Conservation (phyloP, 2,888 invertebrate species). For the Zaprionus bogoriensis region DNA sequence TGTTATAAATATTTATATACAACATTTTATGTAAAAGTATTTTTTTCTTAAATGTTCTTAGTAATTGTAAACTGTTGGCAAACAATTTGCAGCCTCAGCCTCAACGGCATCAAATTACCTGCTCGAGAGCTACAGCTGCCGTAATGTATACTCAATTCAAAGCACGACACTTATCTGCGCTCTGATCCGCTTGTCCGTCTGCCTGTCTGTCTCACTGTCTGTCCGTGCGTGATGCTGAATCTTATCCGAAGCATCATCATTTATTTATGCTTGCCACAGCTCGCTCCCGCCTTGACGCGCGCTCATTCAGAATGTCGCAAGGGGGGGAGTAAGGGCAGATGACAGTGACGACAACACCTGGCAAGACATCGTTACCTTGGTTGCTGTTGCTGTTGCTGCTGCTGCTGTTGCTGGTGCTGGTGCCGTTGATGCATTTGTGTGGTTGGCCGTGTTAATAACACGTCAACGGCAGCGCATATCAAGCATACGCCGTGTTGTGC, state of each 20-base stretch:
- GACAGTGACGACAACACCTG: constrained; percentile 53
- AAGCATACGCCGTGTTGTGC: constrained; percentile 59
- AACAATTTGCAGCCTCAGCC: too few species aligned
- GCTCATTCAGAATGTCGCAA: constrained; percentile 1
- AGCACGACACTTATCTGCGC: constrained; percentile 16
- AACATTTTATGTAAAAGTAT: too few species aligned
- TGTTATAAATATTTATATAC: too few species aligned
- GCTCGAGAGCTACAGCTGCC: neutral
- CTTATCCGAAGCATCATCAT: constrained; percentile 69
- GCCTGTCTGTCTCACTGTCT: constrained; percentile 28
- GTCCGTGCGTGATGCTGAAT: constrained; percentile 53
- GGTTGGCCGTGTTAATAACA: constrained; percentile 70
- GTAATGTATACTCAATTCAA: constrained; percentile 11
- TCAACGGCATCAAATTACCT: too few species aligned
- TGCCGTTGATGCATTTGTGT: constrained; percentile 49
- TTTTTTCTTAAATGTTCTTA: too few species aligned
- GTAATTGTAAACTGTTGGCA: too few species aligned
- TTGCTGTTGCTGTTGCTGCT: too few species aligned
- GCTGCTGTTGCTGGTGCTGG: constrained; percentile 4
- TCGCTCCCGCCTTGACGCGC: constrained; percentile 21
- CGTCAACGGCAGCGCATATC: constrained; percentile 60
- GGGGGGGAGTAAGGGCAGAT: constrained; percentile 3
- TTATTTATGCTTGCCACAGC: constrained; percentile 71
- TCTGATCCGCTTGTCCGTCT: neutral
- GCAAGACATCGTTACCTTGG: constrained; percentile 14